A percentile compares a stretch with the other conserved stretches of the same genome.
Evolutionary conservation across 2,888 invertebrate genomes (phyloP).

Genomic region (Liposcelis brunnea): DNA sequence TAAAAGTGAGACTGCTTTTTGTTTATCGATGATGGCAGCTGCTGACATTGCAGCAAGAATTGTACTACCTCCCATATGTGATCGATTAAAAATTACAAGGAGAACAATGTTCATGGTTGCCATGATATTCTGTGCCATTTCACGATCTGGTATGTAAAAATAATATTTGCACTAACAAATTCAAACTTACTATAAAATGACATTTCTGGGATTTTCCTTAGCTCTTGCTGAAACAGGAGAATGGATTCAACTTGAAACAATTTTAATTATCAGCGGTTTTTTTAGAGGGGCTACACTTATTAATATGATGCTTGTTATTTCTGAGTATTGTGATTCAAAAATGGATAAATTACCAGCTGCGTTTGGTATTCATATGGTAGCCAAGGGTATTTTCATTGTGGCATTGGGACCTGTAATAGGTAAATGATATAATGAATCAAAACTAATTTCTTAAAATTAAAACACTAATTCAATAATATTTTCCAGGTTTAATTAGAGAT

Average conservation of each 20-base stretch:
- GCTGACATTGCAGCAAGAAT: slow-evolving; percentile 50
- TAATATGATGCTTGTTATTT: slow-evolving; percentile 49
- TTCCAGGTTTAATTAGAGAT: slow-evolving; percentile 51
- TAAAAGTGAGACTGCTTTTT: slow-evolving; percentile 39
- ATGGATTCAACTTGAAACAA: slow-evolving; percentile 42
- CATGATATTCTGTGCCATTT: slow-evolving; percentile 35
- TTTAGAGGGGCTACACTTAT: slow-evolving; percentile 60
- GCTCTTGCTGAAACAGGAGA: slow-evolving; percentile 57
- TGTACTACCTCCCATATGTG: slow-evolving; percentile 42
- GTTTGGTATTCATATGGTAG: slow-evolving; percentile 52
- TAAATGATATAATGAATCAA: slow-evolving; percentile 16
- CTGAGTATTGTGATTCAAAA: slow-evolving; percentile 39
- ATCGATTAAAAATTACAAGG: slow-evolving; percentile 39
- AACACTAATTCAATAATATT: slow-evolving; percentile 1
- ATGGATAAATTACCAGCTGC: slow-evolving; percentile 43
- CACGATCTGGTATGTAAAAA: slow-evolving; percentile 36
- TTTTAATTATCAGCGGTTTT: slow-evolving; percentile 50
- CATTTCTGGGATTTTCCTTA: slow-evolving; percentile 26
- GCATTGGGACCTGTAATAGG: slow-evolving; percentile 37
- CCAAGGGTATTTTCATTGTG: slow-evolving; percentile 49
- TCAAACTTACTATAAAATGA: not conserved
- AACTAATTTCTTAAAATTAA: not conserved
- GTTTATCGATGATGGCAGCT: slow-evolving; percentile 51
- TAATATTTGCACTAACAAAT: not conserved
- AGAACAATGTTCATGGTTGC: slow-evolving; percentile 45